Evolutionary conservation across 1,140 invertebrate genomes (phyloP).

Genomic region (Teleopsis dalmanni): DNA sequence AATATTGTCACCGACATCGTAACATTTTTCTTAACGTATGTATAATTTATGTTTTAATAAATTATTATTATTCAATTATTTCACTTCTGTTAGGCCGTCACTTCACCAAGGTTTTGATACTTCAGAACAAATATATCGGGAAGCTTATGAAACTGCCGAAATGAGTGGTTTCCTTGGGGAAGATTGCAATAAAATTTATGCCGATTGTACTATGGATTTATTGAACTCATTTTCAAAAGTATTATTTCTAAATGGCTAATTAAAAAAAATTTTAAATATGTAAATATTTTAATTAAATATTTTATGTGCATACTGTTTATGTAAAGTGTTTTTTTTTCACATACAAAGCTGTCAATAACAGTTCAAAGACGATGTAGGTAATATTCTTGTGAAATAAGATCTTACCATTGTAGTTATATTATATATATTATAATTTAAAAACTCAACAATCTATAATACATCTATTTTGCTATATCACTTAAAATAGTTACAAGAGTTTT

Average conservation of each 20-base stretch:
- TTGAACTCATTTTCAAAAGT: constrained; percentile 23
- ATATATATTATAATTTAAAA: no score
- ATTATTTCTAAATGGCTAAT: constrained; percentile 24
- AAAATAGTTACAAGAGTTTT: no score
- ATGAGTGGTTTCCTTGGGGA: constrained; percentile 26
- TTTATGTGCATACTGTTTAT: neutral
- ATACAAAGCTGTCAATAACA: no score
- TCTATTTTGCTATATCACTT: no score
- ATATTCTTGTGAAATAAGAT: no score
- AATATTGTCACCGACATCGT: constrained; percentile 27
- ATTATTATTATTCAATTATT: neutral
- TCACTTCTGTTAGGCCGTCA: constrained; percentile 24
- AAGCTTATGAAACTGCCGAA: constrained; percentile 36
- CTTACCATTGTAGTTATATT: no score
- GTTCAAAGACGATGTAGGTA: no score
- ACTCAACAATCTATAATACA: no score
- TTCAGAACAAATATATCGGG: constrained; percentile 21
- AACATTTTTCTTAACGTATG: constrained; percentile 38
- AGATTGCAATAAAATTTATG: constrained; percentile 27
- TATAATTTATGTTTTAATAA: neutral
- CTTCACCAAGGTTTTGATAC: constrained; percentile 31
- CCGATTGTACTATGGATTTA: constrained; percentile 27
- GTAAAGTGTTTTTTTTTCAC: no score
- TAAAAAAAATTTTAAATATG: no score
- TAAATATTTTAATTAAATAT: neutral